These are phyloP conservation scores for Erebia epiphron DNA, from an alignment of 2,888 invertebrate species.

Conservation along the genomic window DNA sequence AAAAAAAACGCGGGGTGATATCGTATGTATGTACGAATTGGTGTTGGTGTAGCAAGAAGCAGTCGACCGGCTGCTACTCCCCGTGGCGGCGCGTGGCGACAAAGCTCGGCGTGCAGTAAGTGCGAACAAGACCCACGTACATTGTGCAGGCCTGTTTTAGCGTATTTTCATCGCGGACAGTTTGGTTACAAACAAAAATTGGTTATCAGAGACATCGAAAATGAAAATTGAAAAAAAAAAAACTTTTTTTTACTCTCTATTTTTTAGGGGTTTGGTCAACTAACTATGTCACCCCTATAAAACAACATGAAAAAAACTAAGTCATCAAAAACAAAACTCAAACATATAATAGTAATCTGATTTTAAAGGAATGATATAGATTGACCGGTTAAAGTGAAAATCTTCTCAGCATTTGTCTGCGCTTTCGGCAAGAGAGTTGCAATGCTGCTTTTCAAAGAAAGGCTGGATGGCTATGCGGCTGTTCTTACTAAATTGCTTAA, in stretches of 20 bases:
- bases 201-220: background rate
- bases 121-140: slow-evolving; percentile 52
- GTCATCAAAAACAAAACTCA: too few species aligned
- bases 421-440: background rate
- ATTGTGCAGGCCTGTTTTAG: slow-evolving; percentile 25
- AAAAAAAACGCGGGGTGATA: background rate
- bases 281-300: too few species aligned
- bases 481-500: background rate
- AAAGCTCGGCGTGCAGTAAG: slow-evolving; percentile 98
- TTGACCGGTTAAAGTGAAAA: too few species aligned
- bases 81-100: slow-evolving; percentile 97
- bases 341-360: too few species aligned
- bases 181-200: slow-evolving; percentile 1
- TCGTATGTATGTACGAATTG: slow-evolving; percentile 34
- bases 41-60: slow-evolving; percentile 84
- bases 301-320: too few species aligned
- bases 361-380: too few species aligned
- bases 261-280: too few species aligned
- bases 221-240: too few species aligned
- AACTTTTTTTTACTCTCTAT: too few species aligned
- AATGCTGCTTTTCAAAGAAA: background rate
- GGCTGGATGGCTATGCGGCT: too few species aligned
- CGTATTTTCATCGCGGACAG: slow-evolving; percentile 40
- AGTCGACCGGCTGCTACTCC: slow-evolving; percentile 90
- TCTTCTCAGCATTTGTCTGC: too few species aligned